A percentile compares a stretch with the other conserved stretches of the same genome.
phyloP scores from a whole-genome alignment of 2,888 invertebrate genomes.

The Drosophila anomelani region DNA sequence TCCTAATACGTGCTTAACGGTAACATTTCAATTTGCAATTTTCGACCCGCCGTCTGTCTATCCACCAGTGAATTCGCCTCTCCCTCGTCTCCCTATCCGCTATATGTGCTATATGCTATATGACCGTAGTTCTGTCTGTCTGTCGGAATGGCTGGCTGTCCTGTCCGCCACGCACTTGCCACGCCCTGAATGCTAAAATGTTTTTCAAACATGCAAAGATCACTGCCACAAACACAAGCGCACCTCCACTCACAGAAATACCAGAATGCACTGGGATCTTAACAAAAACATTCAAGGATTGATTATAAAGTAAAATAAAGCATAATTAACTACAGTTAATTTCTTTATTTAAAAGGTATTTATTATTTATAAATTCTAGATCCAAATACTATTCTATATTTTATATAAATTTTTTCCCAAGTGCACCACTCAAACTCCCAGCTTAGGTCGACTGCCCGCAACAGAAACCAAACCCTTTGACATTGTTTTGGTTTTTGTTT shows the following conservation, averaged over 20 bases:
- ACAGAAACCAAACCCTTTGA: conserved; percentile 69
- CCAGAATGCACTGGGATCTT: neutral
- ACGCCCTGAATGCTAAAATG: conserved; percentile 76
- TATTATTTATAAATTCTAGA: no score
- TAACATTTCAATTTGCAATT: conserved; percentile 81
- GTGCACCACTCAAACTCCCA: conserved; percentile 19
- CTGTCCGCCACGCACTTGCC: conserved; percentile 69
- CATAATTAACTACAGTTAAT: fast-evolving
- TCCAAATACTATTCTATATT: neutral
- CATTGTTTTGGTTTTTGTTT: conserved; percentile 60
- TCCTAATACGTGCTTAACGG: conserved; percentile 80
- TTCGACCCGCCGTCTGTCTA: conserved; percentile 35
- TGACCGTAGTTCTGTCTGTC: conserved; percentile 4
- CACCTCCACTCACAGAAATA: conserved; percentile 25
- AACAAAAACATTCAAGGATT: neutral
- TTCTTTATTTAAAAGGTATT: neutral
- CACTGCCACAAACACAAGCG: conserved; percentile 53
- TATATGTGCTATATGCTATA: conserved; percentile 2
- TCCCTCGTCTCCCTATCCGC: neutral
- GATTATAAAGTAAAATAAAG: neutral
- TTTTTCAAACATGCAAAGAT: conserved; percentile 77
- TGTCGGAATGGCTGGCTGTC: conserved; percentile 30
- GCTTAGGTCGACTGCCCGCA: conserved; percentile 40
- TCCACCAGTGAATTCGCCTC: conserved; percentile 17
- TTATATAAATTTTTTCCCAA: neutral